Evolutionary conservation across 2,888 invertebrate species (phyloP).

Genomic region (Miltochrista miniata): DNA sequence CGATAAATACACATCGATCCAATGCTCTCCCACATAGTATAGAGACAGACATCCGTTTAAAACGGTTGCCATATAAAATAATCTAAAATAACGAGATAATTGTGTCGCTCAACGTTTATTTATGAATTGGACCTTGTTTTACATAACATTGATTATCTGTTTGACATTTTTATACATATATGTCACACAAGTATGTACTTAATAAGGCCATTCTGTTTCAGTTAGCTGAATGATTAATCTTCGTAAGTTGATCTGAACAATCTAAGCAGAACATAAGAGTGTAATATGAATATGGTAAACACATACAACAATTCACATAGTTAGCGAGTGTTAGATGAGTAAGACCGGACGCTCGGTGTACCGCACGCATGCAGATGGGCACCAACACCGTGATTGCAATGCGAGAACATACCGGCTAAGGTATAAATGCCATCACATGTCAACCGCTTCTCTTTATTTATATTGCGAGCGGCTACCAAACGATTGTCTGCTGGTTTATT

Average conservation of each 20-base stretch:
- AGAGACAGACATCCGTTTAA: slow-evolving; percentile 51
- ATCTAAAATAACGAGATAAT: slow-evolving; percentile 22
- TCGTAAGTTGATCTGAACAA: background rate
- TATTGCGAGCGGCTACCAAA: slow-evolving; percentile 68
- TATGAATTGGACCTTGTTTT: background rate
- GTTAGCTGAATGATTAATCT: background rate
- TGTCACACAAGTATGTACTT: background rate
- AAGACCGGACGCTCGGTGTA: slow-evolving; percentile 75
- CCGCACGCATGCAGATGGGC: slow-evolving; percentile 74
- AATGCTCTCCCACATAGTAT: slow-evolving; percentile 67
- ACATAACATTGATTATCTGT: background rate
- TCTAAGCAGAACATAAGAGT: slow-evolving; percentile 2
- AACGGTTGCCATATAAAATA: slow-evolving; percentile 30
- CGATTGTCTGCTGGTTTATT: slow-evolving; percentile 66
- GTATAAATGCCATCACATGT: slow-evolving; percentile 79
- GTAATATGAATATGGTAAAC: slow-evolving; percentile 43
- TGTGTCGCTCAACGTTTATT: slow-evolving; percentile 18
- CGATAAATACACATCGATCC: slow-evolving; percentile 42
- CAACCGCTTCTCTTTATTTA: slow-evolving; percentile 64
- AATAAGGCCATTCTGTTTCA: too few species aligned
- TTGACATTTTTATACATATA: slow-evolving; percentile 3
- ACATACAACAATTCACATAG: slow-evolving; percentile 53
- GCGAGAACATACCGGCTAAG: slow-evolving; percentile 72
- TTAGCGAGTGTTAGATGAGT: slow-evolving; percentile 70
- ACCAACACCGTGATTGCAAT: slow-evolving; percentile 69